phyloP scores from a whole-genome alignment of 2,113 vertebrate species.

The Carlito syrichta region DNA sequence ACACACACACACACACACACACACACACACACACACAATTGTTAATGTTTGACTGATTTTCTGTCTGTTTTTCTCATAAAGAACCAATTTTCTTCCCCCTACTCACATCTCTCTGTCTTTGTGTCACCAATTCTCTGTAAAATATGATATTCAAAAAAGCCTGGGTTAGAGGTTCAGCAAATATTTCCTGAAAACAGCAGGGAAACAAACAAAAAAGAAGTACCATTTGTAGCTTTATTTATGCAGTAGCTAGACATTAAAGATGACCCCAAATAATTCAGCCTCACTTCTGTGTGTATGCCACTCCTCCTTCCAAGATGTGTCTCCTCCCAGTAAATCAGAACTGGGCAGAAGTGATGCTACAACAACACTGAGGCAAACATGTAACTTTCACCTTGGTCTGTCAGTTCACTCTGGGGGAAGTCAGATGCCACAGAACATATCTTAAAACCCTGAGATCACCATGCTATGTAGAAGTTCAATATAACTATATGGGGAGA shows the following conservation, averaged over 20 bases:
- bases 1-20: no score
- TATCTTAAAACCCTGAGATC: not conserved
- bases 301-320: not conserved
- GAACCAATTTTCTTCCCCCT: not conserved
- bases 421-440: not conserved
- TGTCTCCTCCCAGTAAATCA: not conserved
- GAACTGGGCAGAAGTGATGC: not conserved
- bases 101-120: not conserved
- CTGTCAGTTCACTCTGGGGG: not conserved
- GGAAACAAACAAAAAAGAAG: not conserved
- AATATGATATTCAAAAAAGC: not conserved
- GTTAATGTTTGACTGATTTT: no score
- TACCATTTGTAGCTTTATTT: not conserved
- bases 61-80: not conserved
- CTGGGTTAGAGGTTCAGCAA: not conserved
- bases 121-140: not conserved
- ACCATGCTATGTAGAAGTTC: not conserved
- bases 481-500: not conserved
- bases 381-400: not conserved
- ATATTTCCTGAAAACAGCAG: not conserved
- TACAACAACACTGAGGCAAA: not conserved
- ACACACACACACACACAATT: no score
- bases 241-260: not conserved
- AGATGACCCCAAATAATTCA: not conserved
- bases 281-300: not conserved